A percentile compares a stretch with the other conserved stretches of the same genome.
These are phyloP conservation scores for Ceratitis capitata DNA, from an alignment of 1,140 invertebrate species.

Conservation along the genomic window DNA sequence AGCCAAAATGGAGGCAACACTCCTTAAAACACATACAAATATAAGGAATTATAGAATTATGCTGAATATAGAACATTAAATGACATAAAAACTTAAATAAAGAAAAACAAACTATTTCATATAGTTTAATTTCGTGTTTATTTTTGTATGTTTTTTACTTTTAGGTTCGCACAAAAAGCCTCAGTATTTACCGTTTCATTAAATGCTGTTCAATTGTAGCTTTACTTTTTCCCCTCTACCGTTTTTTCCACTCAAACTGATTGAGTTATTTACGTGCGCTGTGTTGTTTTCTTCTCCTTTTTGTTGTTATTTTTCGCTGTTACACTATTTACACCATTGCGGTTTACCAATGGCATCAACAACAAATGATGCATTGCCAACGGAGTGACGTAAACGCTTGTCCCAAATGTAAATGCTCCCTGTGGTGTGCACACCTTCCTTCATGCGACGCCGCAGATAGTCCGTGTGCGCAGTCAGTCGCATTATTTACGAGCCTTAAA, in stretches of 20 bases:
- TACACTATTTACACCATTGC: neutral
- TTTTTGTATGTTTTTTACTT: no score
- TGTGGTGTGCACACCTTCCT: neutral
- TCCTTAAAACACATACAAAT: no score
- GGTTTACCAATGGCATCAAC: neutral
- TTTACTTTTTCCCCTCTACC: neutral
- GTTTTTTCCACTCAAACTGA: neutral
- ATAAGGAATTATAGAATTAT: no score
- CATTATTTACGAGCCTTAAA: constrained; percentile 10
- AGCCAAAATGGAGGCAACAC: no score
- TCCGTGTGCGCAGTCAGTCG: neutral
- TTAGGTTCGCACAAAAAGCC: no score
- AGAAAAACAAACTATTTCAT: no score
- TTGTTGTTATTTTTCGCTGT: neutral
- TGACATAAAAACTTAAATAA: no score
- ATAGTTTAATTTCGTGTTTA: no score
- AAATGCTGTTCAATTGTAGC: no score
- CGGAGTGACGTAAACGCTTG: neutral
- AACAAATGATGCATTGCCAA: neutral
- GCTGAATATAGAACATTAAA: no score
- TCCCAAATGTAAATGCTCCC: neutral
- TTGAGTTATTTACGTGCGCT: neutral
- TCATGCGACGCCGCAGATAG: neutral
- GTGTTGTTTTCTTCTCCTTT: neutral
- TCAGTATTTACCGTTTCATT: no score